Conservation (phyloP, 2,113 vertebrate genomes). For the Promerops cafer region DNA sequence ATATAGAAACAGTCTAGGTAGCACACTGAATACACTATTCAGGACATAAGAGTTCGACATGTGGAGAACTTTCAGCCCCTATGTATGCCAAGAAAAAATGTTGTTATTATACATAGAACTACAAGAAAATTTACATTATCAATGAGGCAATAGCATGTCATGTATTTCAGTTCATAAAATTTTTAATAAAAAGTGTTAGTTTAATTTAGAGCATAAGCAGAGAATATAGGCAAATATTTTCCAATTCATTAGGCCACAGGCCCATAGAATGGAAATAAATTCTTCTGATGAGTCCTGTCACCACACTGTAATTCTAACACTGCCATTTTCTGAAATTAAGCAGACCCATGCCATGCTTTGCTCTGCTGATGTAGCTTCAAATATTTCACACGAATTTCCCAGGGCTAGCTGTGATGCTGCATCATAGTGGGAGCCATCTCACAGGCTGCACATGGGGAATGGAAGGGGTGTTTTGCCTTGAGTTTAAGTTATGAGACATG, state of each 20-base stretch:
- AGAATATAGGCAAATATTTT: slow-evolving; percentile 73
- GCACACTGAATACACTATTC: neutral
- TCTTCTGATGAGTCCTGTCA: slow-evolving; percentile 74
- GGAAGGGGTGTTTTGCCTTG: slow-evolving; percentile 14
- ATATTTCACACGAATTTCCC: slow-evolving; percentile 44
- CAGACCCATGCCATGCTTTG: slow-evolving; percentile 61
- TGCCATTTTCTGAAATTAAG: slow-evolving; percentile 73
- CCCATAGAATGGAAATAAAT: slow-evolving; percentile 72
- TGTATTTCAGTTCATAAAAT: slow-evolving; percentile 60
- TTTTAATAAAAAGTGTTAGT: slow-evolving; percentile 69
- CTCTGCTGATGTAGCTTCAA: slow-evolving; percentile 37
- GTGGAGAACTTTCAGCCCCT: neutral
- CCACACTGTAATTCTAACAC: slow-evolving; percentile 66
- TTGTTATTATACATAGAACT: neutral
- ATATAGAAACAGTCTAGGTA: neutral
- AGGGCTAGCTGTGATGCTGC: slow-evolving; percentile 20
- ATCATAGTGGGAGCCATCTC: neutral
- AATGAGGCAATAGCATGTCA: slow-evolving; percentile 42
- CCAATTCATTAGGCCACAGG: slow-evolving; percentile 70
- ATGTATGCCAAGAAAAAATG: neutral
- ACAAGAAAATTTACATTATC: slow-evolving; percentile 51
- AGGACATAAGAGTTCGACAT: neutral
- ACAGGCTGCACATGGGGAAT: neutral
- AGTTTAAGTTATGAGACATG: slow-evolving; percentile 25
- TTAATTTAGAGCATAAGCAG: slow-evolving; percentile 69